Conservation (phyloP, 37 sponge, comb jelly and placozoan genomes). For the Spongia lamella region DNA sequence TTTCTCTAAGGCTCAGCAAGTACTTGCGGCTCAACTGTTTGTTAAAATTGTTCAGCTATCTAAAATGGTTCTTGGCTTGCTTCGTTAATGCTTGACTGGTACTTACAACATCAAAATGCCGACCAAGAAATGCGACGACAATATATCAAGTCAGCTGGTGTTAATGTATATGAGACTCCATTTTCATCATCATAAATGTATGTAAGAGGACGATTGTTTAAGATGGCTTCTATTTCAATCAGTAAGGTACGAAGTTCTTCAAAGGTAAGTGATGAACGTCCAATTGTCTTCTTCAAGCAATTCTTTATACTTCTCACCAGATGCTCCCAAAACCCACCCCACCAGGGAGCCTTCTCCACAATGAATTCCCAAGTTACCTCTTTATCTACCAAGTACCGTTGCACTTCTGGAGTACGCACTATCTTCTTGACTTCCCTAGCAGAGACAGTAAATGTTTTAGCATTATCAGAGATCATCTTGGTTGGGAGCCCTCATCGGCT, state of each 20-base stretch:
- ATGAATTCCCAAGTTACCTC: not conserved
- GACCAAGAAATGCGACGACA: no score
- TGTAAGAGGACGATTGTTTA: conserved; percentile 7
- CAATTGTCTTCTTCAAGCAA: conserved; percentile 2
- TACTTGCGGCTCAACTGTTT: conserved; percentile 29
- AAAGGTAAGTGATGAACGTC: not conserved
- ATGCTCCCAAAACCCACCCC: conserved; percentile 10
- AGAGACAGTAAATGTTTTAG: not conserved
- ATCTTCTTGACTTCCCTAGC: not conserved
- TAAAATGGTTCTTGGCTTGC: not conserved
- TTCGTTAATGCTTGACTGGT: no score
- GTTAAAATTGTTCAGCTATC: conserved; percentile 23
- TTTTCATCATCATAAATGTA: conserved; percentile 6
- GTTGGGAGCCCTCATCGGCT: not conserved
- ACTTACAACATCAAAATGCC: no score
- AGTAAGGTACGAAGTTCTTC: conserved; percentile 15
- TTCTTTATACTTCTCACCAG: not conserved
- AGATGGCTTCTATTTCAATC: conserved; percentile 3
- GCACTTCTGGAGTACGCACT: not conserved
- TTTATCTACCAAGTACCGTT: not conserved
- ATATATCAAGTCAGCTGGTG: conserved; percentile 12
- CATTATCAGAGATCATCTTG: no score
- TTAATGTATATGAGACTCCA: conserved; percentile 6
- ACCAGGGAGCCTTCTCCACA: conserved; percentile 21
- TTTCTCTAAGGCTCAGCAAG: conserved; percentile 23